Conservation (phyloP, 2,888 invertebrate species). For the Eledone cirrhosa region DNA sequence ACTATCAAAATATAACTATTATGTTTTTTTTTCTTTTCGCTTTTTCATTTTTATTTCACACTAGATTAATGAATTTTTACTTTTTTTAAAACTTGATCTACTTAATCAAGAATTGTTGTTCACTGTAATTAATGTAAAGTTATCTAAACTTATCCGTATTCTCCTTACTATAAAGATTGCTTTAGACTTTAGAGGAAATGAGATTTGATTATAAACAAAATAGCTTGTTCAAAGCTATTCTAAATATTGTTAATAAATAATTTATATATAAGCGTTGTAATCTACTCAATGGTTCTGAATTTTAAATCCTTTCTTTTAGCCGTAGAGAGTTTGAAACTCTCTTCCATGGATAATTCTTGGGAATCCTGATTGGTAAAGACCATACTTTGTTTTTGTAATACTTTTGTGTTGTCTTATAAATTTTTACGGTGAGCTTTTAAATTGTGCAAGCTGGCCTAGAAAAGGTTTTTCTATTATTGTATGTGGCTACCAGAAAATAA, state of each 20-base stretch:
- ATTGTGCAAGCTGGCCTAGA: conserved; percentile 7
- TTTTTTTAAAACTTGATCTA: too few relatives aligned
- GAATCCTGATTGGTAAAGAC: conserved; percentile 20
- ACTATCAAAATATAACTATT: too few relatives aligned
- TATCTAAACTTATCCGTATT: not conserved
- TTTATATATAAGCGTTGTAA: too few relatives aligned
- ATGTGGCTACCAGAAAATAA: not conserved
- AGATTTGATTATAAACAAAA: too few relatives aligned
- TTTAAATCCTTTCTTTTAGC: conserved; percentile 19
- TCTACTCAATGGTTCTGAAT: conserved; percentile 13
- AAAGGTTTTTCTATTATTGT: conserved; percentile 1
- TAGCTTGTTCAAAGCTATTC: too few relatives aligned
- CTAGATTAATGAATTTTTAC: too few relatives aligned
- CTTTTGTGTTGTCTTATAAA: conserved; percentile 25
- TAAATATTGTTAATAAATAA: too few relatives aligned
- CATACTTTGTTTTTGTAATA: not conserved
- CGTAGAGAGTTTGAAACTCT: conserved; percentile 24
- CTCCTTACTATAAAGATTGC: not conserved
- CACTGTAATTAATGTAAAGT: too few relatives aligned
- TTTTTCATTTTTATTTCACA: too few relatives aligned
- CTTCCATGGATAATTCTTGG: conserved; percentile 23
- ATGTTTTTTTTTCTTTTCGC: too few relatives aligned
- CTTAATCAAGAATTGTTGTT: too few relatives aligned
- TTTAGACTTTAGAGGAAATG: not conserved
- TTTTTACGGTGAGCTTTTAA: conserved; percentile 25